These are phyloP conservation scores for Linhomoeus sp. DNA, from an alignment of 2,888 invertebrate genomes.

Conservation along the genomic window DNA sequence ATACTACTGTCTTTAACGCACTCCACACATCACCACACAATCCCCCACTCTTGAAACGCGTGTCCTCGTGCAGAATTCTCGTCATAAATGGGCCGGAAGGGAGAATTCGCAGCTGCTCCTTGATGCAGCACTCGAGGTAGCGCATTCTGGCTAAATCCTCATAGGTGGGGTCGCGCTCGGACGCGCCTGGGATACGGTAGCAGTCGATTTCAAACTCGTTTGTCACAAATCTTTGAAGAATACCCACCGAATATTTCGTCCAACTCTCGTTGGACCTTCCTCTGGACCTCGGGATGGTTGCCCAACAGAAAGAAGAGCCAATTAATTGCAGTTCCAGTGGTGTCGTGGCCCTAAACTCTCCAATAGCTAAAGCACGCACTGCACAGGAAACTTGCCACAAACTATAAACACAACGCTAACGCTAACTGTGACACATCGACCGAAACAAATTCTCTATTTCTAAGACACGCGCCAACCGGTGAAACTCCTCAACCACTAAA, in stretches of 20 bases:
- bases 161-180: slow-evolving; percentile 27
- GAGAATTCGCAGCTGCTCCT: slow-evolving; percentile 29
- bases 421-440: no score
- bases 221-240: no score
- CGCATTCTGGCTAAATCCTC: slow-evolving; percentile 30
- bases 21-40: no score
- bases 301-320: slow-evolving; percentile 61
- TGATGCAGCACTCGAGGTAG: slow-evolving; percentile 31
- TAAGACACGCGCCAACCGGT: no score
- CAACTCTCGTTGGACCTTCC: slow-evolving; percentile 23
- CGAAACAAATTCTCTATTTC: no score
- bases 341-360: slow-evolving; percentile 59
- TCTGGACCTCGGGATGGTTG: slow-evolving; percentile 53
- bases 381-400: no score
- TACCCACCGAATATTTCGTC: no score
- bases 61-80: slow-evolving; percentile 23
- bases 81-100: slow-evolving; percentile 30
- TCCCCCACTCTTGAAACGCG: slow-evolving; percentile 1
- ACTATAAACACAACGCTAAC: no score
- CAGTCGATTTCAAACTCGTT: no score
- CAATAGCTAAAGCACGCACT: no score
- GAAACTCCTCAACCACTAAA: no score
- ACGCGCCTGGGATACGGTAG: no score
- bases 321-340: slow-evolving; percentile 60
- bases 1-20: not conserved